Percentiles rank a stretch among this genome's conserved stretches.
These are phyloP conservation scores for Vanessa atalanta DNA, from an alignment of 1,140 invertebrate genomes.

Conservation along the genomic window DNA sequence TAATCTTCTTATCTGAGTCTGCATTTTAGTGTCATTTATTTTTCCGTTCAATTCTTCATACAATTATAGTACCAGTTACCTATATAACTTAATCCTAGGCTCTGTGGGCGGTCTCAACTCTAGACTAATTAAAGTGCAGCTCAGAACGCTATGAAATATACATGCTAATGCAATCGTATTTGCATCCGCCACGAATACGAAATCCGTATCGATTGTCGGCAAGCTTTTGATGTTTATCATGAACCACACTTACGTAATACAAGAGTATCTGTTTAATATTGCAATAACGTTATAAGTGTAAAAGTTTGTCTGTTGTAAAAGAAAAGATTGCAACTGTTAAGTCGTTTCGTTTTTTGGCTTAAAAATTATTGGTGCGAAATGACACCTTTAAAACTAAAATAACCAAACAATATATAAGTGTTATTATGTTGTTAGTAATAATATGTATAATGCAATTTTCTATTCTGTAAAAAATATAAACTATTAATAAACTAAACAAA, in stretches of 20 bases:
- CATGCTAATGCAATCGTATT: slow-evolving; percentile 49
- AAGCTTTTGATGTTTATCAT: slow-evolving; percentile 36
- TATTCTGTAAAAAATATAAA: no score
- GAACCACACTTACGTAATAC: neutral
- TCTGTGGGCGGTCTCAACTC: slow-evolving; percentile 41
- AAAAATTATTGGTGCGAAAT: no score
- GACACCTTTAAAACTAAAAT: no score
- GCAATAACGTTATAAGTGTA: neutral
- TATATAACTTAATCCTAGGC: slow-evolving; percentile 17
- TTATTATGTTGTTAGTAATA: no score
- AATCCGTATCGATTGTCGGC: slow-evolving; percentile 44
- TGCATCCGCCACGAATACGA: slow-evolving; percentile 43
- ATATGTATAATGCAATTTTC: no score
- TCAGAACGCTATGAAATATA: slow-evolving; percentile 48
- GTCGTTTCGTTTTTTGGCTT: no score
- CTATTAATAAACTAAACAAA: no score
- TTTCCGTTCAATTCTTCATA: neutral
- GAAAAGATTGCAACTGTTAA: no score
- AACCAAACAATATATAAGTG: no score
- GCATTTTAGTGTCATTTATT: no score
- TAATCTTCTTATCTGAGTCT: no score
- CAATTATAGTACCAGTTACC: neutral
- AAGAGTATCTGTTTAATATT: neutral
- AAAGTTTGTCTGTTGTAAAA: no score
- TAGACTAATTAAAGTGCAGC: slow-evolving; percentile 48